phyloP scores from a whole-genome alignment of 1,140 invertebrate genomes.

The Dendrolimus kikuchii region DNA sequence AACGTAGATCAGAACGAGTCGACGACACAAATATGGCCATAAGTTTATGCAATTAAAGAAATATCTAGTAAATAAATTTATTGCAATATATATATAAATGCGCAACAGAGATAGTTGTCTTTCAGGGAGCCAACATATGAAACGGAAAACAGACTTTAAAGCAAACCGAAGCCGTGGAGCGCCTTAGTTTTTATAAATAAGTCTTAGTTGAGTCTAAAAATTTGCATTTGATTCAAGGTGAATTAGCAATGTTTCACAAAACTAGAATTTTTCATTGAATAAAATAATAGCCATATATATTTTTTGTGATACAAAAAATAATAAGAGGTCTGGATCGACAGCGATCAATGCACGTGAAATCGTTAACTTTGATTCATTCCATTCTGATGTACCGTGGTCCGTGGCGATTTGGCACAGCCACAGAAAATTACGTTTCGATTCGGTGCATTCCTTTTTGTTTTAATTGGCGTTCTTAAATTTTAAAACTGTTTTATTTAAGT shows the following conservation, averaged over 20 bases:
- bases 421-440: slow-evolving; percentile 9
- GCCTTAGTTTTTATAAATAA: too few relatives aligned
- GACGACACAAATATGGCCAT: too few relatives aligned
- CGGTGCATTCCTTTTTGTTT: slow-evolving; percentile 10
- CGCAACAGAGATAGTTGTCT: too few relatives aligned
- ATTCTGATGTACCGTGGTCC: slow-evolving; percentile 7
- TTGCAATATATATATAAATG: too few relatives aligned
- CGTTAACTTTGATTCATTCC: slow-evolving; percentile 10
- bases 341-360: slow-evolving; percentile 6
- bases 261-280: background rate
- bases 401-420: slow-evolving; percentile 10
- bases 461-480: slow-evolving; percentile 9
- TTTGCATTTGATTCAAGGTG: background rate
- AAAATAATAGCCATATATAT: too few relatives aligned
- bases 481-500: background rate
- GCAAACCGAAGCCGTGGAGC: too few relatives aligned
- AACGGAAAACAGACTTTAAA: too few relatives aligned
- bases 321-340: slow-evolving; percentile 2
- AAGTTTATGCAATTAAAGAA: too few relatives aligned
- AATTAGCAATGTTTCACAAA: slow-evolving; percentile 7
- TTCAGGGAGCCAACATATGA: too few relatives aligned
- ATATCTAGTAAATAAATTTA: too few relatives aligned
- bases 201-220: too few relatives aligned
- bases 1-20: too few relatives aligned
- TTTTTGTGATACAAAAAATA: background rate